Percentiles rank a stretch among this genome's conserved stretches.
These are phyloP conservation scores for Trichopria drosophilae DNA, from an alignment of 2,888 invertebrate species.

Conservation along the genomic window DNA sequence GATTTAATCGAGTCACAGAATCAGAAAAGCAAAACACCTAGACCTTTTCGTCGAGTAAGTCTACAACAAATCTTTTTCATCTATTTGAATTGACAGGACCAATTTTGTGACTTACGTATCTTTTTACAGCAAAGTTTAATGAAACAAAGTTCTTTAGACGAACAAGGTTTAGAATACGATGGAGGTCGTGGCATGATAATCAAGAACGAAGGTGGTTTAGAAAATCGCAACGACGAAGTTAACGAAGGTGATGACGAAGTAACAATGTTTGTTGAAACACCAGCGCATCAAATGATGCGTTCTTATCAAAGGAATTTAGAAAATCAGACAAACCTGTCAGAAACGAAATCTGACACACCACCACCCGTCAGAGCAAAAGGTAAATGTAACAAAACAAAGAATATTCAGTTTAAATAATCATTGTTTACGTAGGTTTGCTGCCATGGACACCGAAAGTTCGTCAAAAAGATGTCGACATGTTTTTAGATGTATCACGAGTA, in stretches of 20 bases:
- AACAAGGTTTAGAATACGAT: slow-evolving; percentile 62
- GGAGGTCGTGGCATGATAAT: slow-evolving; percentile 47
- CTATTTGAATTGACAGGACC: slow-evolving; percentile 10
- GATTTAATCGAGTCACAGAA: slow-evolving; percentile 87
- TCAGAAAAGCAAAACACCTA: slow-evolving; percentile 69
- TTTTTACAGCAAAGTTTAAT: slow-evolving; percentile 69
- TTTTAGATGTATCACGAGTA: slow-evolving; percentile 84
- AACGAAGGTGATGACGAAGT: slow-evolving; percentile 61
- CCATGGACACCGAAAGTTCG: slow-evolving; percentile 97
- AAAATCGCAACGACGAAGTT: slow-evolving; percentile 62
- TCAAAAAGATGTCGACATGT: slow-evolving; percentile 89
- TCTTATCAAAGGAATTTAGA: slow-evolving; percentile 48
- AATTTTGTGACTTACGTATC: slow-evolving; percentile 4
- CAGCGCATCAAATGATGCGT: slow-evolving; percentile 33
- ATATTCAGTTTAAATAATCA: neutral
- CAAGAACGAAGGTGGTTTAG: slow-evolving; percentile 64
- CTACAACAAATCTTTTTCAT: neutral
- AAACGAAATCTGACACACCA: slow-evolving; percentile 61
- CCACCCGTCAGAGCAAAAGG: slow-evolving; percentile 53
- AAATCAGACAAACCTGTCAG: slow-evolving; percentile 54
- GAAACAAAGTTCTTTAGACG: slow-evolving; percentile 91
- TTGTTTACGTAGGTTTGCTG: slow-evolving; percentile 63
- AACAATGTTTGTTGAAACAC: slow-evolving; percentile 50
- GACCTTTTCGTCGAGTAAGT: slow-evolving; percentile 69
- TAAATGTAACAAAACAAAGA: slow-evolving; percentile 19